These are phyloP conservation scores for Zoanthus solanderi DNA, from an alignment of 92 coral and sea anemone genomes.

Conservation along the genomic window DNA sequence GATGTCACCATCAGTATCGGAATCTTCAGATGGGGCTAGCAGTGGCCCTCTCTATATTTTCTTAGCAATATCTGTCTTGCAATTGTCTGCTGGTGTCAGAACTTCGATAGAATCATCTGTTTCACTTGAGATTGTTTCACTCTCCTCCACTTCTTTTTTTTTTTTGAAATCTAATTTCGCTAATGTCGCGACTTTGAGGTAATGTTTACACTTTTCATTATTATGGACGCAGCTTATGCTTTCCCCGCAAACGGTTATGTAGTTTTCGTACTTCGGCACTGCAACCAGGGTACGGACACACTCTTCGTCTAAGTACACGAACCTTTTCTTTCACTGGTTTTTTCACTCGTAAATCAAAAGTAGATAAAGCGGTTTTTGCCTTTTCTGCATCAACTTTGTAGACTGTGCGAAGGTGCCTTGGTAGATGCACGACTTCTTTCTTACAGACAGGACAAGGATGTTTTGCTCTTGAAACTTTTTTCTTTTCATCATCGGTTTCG, in stretches of 20 bases:
- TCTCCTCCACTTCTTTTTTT: neutral
- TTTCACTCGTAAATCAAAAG: neutral
- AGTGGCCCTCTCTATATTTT: neutral
- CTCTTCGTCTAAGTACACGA: neutral
- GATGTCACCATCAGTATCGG: neutral
- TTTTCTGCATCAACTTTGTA: slow-evolving; percentile 24
- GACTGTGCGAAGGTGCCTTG: slow-evolving; percentile 34
- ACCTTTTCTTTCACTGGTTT: neutral
- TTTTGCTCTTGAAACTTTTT: neutral
- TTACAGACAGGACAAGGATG: slow-evolving; percentile 18
- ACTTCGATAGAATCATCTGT: neutral
- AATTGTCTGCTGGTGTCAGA: neutral
- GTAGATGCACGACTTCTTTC: slow-evolving; percentile 28
- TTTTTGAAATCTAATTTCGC: neutral
- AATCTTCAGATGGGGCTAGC: slow-evolving; percentile 2
- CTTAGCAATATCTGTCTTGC: neutral
- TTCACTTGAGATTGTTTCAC: neutral
- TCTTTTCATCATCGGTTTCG: neutral
- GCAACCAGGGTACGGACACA: neutral
- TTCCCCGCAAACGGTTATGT: neutral
- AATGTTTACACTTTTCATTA: neutral
- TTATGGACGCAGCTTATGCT: neutral
- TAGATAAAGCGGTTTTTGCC: slow-evolving; percentile 14
- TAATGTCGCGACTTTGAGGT: neutral
- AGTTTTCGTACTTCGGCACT: slow-evolving; percentile 2